phyloP scores from a whole-genome alignment of 2,888 invertebrate genomes.

The Abscondita cerata region DNA sequence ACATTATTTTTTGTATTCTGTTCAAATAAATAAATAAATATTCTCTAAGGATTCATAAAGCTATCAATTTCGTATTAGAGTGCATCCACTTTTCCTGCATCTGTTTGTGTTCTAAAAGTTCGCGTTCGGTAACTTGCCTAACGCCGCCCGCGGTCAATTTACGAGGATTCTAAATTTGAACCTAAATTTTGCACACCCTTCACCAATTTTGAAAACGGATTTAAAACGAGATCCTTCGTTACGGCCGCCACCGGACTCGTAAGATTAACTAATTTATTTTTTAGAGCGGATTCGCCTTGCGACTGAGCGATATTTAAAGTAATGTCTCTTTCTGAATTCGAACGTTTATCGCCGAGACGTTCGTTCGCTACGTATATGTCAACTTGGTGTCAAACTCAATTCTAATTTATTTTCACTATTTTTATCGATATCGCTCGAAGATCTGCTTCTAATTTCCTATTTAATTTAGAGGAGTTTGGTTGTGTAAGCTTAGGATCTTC shows the following conservation, averaged over 20 bases:
- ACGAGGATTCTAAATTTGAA: constrained; percentile 84
- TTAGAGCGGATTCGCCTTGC: constrained; percentile 81
- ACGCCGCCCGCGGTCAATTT: constrained; percentile 66
- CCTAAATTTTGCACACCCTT: constrained; percentile 87
- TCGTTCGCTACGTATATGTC: constrained; percentile 35
- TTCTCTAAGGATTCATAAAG: constrained; percentile 64
- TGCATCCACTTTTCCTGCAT: constrained; percentile 78
- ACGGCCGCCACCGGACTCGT: constrained; percentile 71
- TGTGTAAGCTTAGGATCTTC: constrained; percentile 58
- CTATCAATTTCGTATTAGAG: constrained; percentile 80
- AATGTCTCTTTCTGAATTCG: constrained; percentile 72
- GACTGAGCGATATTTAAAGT: constrained; percentile 76
- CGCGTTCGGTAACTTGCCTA: constrained; percentile 64
- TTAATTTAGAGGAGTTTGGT: constrained; percentile 63
- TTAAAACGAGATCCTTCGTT: constrained; percentile 72
- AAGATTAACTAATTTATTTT: constrained; percentile 61
- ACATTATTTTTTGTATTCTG: too few species aligned
- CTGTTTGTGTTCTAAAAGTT: constrained; percentile 71
- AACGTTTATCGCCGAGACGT: constrained; percentile 56
- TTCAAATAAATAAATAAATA: constrained; percentile 26
- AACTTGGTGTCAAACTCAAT: constrained; percentile 28
- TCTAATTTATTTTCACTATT: constrained; percentile 38
- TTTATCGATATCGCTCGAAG: constrained; percentile 70
- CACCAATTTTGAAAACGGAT: constrained; percentile 83
- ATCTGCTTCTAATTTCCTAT: constrained; percentile 74